Conservation (phyloP, 2,797 vertebrate species). For the Thalassophryne amazonica region DNA sequence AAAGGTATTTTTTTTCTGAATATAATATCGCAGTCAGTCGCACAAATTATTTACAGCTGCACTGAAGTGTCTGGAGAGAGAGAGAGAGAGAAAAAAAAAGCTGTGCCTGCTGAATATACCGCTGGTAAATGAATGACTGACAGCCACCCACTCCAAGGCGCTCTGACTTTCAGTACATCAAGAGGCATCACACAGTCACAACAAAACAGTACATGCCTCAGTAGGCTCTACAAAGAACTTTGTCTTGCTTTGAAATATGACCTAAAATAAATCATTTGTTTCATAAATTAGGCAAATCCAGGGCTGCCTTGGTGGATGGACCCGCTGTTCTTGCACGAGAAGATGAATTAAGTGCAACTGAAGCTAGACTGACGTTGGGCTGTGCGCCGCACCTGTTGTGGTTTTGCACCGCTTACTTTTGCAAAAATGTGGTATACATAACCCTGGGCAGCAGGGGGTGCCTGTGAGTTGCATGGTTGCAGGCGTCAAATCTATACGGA, state of each 20-base stretch:
- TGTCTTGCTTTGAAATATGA: conserved; percentile 62
- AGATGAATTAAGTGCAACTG: conserved; percentile 75
- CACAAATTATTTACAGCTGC: conserved; percentile 28
- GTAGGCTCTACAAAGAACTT: conserved; percentile 49
- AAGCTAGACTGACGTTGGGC: conserved; percentile 51
- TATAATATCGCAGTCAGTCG: conserved; percentile 19
- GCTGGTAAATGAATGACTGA: conserved; percentile 52
- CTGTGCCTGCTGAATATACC: conserved; percentile 11
- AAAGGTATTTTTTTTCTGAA: conserved; percentile 12
- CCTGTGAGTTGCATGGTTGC: conserved; percentile 7
- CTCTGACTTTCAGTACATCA: conserved; percentile 37
- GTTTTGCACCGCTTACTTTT: conserved; percentile 28
- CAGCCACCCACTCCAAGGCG: conserved; percentile 47
- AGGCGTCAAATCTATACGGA: conserved; percentile 7
- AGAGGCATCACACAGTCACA: conserved; percentile 41
- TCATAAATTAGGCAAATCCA: conserved; percentile 77
- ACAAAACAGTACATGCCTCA: conserved; percentile 55
- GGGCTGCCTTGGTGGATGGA: conserved; percentile 59
- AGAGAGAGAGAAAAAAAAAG: too few species aligned
- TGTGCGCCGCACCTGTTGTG: conserved; percentile 47
- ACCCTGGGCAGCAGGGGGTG: not conserved
- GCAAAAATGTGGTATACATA: conserved; percentile 5
- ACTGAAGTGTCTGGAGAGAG: conserved; percentile 8
- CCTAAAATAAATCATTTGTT: conserved; percentile 74
- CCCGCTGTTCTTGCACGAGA: conserved; percentile 59